A percentile compares a stretch with the other conserved stretches of the same genome.
These are phyloP conservation scores for Chrysolina americana DNA, from an alignment of 2,888 invertebrate species.

Conservation along the genomic window DNA sequence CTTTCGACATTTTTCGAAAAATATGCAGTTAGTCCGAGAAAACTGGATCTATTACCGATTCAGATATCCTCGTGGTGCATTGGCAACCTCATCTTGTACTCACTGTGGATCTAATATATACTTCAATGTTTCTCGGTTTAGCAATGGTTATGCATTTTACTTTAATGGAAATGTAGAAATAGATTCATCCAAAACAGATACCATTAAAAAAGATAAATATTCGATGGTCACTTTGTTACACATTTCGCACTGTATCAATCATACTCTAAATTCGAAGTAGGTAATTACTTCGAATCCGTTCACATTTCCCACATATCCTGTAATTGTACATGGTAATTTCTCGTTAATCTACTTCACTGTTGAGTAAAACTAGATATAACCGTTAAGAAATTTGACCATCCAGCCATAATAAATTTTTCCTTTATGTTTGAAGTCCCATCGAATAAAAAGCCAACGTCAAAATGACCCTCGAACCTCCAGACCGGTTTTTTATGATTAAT, in stretches of 20 bases:
- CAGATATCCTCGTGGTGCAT: too few relatives aligned
- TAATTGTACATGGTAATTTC: neutral
- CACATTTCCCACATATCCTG: neutral
- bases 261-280: neutral
- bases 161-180: too few relatives aligned
- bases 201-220: too few relatives aligned
- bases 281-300: neutral
- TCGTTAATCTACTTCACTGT: neutral
- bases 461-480: conserved; percentile 27
- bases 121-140: too few relatives aligned
- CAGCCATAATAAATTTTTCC: conserved; percentile 2
- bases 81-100: too few relatives aligned
- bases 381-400: conserved; percentile 16
- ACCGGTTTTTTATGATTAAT: conserved; percentile 34
- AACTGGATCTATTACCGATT: too few relatives aligned
- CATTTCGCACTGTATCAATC: neutral
- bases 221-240: too few relatives aligned
- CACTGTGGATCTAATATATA: too few relatives aligned
- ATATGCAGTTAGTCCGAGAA: too few relatives aligned
- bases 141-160: too few relatives aligned
- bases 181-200: too few relatives aligned
- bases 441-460: conserved; percentile 22
- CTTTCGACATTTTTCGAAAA: too few relatives aligned
- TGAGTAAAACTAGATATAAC: conserved; percentile 4
- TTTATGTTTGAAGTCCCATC: conserved; percentile 21